Evolutionary conservation across 2,888 invertebrate genomes (phyloP).

Genomic region (Anoplius nigerrimus): DNA sequence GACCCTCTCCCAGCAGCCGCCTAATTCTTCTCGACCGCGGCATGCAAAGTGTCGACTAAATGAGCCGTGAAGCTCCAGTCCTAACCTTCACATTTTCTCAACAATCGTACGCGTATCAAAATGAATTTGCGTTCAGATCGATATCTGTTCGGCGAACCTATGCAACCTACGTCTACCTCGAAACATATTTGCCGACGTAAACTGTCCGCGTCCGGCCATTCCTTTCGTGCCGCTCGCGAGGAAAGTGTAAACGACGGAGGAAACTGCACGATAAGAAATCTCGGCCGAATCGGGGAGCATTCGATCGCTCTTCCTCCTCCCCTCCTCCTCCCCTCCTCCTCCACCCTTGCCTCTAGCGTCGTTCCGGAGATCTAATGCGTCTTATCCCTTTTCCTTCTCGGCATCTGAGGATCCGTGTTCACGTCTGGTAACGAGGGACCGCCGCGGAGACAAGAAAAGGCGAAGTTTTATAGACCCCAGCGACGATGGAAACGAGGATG

Average conservation of each 20-base stretch:
- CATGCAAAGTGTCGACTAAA: no score
- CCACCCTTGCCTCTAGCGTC: background rate
- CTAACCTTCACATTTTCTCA: no score
- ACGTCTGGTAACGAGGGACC: slow-evolving; percentile 62
- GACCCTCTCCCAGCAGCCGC: no score
- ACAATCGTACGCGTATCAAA: no score
- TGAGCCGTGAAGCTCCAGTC: no score
- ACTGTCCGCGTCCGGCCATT: no score
- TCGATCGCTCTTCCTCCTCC: slow-evolving; percentile 19
- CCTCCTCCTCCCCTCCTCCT: background rate
- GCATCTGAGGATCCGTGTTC: slow-evolving; percentile 31
- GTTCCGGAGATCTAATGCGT: slow-evolving; percentile 20
- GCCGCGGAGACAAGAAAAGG: slow-evolving; percentile 62
- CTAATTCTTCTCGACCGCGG: no score
- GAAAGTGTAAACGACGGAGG: background rate
- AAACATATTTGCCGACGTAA: no score
- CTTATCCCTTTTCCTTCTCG: slow-evolving; percentile 36
- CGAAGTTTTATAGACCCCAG: slow-evolving; percentile 65
- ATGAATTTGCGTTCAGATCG: no score
- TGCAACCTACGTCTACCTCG: no score
- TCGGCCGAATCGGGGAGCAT: slow-evolving; percentile 28
- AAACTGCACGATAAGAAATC: slow-evolving; percentile 46
- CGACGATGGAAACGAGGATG: slow-evolving; percentile 33
- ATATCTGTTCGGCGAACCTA: no score
- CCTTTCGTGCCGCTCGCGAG: background rate